Conservation (phyloP, 2,113 vertebrate genomes). For the Rhinogobius similis region DNA sequence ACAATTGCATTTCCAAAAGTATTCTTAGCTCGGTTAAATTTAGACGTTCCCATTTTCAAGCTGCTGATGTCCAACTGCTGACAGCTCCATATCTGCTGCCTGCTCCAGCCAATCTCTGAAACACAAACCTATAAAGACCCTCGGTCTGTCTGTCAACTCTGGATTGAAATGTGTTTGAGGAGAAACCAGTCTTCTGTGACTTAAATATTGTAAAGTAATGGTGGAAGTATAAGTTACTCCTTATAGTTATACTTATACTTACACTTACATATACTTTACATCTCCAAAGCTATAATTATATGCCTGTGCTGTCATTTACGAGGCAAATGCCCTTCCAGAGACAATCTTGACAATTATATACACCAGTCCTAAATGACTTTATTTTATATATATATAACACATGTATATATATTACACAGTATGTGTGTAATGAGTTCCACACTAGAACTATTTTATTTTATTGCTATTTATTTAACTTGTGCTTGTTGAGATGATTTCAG, state of each 20-base stretch:
- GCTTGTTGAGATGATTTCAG: too few species aligned
- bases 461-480: too few species aligned
- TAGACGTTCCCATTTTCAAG: conserved; percentile 3
- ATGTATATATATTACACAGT: too few species aligned
- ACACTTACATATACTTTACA: not conserved
- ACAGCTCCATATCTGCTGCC: conserved; percentile 3
- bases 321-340: too few species aligned
- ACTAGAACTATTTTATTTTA: too few species aligned
- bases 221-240: too few species aligned
- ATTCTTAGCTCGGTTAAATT: conserved; percentile 13
- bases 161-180: not conserved
- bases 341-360: too few species aligned
- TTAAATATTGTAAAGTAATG: not conserved
- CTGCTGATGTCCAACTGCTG: not conserved
- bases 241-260: not conserved
- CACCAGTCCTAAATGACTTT: not conserved
- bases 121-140: not conserved
- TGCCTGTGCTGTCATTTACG: too few species aligned
- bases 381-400: too few species aligned
- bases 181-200: not conserved
- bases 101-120: not conserved
- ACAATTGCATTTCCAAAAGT: conserved; percentile 3
- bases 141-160: not conserved
- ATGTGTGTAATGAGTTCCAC: too few species aligned
- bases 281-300: not conserved